Evolutionary conservation across 2,797 vertebrate species (phyloP).

Genomic region (Crypturellus tataupa): DNA sequence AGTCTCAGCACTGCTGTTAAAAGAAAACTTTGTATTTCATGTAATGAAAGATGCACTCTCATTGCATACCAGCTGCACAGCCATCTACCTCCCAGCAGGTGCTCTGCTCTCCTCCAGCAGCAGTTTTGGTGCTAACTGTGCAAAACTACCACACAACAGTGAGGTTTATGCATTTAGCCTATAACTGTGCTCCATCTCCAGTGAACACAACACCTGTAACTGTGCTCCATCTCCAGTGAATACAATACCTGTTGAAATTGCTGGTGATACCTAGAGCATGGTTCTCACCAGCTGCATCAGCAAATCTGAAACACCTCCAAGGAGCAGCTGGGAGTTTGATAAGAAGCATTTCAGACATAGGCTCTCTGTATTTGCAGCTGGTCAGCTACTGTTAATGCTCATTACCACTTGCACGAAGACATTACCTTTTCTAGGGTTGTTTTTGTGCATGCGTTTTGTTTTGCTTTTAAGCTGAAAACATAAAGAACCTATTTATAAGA

Average conservation of each 20-base stretch:
- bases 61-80: not conserved
- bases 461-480: not conserved
- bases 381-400: not conserved
- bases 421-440: not conserved
- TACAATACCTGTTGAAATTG: not conserved
- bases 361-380: fast-evolving
- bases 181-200: not conserved
- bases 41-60: not conserved
- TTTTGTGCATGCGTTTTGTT: not conserved
- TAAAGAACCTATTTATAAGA: not conserved
- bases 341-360: not conserved
- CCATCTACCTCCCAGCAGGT: not conserved
- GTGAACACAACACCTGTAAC: not conserved
- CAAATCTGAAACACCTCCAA: not conserved
- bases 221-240: not conserved
- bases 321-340: not conserved
- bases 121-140: not conserved
- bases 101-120: not conserved
- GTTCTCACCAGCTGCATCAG: not conserved
- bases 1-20: not conserved
- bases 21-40: not conserved
- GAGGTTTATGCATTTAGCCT: not conserved
- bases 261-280: not conserved
- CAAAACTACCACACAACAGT: not conserved
- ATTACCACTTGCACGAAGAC: not conserved